These are phyloP conservation scores for Myiopsitta monachus DNA, from an alignment of 2,113 vertebrate species.

Conservation along the genomic window DNA sequence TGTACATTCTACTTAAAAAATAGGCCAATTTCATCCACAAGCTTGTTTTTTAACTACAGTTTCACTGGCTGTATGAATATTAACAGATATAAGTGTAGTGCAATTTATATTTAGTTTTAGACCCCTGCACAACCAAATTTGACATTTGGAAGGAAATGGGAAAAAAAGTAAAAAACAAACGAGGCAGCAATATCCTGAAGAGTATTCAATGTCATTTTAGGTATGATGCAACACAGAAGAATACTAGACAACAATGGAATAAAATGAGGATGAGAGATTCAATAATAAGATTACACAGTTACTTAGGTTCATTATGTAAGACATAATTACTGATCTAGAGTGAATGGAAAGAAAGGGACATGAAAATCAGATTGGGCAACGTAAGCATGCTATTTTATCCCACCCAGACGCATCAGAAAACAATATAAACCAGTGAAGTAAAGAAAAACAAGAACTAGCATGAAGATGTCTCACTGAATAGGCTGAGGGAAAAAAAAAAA, in stretches of 20 bases:
- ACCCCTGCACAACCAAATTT: background rate
- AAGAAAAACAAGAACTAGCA: background rate
- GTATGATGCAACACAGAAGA: background rate
- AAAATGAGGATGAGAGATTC: background rate
- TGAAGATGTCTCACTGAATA: background rate
- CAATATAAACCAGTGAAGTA: background rate
- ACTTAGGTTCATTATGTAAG: background rate
- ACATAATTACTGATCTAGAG: background rate
- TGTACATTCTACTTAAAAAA: background rate
- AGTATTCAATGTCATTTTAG: background rate
- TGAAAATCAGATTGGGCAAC: background rate
- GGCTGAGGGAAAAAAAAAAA: fast-evolving
- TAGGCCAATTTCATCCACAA: background rate
- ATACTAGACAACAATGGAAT: background rate
- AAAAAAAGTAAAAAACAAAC: background rate
- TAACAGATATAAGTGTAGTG: background rate
- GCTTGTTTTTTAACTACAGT: background rate
- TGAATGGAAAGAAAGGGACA: background rate
- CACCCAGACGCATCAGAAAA: background rate
- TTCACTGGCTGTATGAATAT: background rate
- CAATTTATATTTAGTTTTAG: background rate
- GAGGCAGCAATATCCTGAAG: background rate
- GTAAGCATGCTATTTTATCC: background rate
- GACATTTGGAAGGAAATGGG: background rate
- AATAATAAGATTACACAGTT: background rate